These are phyloP conservation scores for Cryptoprocta ferox DNA, from an alignment of 2,797 vertebrate species.

Conservation along the genomic window DNA sequence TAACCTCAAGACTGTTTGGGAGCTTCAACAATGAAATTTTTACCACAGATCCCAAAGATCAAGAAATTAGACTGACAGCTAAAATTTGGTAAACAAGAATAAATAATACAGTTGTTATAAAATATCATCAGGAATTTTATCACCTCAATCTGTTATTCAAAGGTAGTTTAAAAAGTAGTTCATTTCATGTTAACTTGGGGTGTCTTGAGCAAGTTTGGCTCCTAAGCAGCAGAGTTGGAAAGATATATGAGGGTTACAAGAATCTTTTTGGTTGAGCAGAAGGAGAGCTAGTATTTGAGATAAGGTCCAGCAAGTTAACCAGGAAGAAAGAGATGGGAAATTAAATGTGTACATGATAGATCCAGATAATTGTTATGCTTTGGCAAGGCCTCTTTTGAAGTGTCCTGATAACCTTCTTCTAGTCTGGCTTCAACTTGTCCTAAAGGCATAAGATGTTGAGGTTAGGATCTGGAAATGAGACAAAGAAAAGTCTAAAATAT, in stretches of 20 bases:
- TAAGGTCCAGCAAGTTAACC: neutral
- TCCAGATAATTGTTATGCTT: neutral
- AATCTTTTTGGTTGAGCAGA: neutral
- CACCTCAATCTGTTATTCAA: neutral
- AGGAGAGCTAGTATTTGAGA: neutral
- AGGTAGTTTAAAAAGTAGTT: neutral
- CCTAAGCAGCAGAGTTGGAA: neutral
- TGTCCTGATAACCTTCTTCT: neutral
- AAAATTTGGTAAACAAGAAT: neutral
- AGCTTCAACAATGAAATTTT: neutral
- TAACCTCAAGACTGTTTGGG: neutral
- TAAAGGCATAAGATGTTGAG: neutral
- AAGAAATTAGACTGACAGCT: neutral
- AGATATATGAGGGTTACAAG: neutral
- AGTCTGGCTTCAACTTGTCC: neutral
- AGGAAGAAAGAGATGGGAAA: neutral
- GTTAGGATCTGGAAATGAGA: neutral
- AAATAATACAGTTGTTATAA: neutral
- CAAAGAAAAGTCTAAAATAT: neutral
- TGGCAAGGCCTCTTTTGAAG: neutral
- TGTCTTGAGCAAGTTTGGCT: neutral
- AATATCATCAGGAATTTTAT: neutral
- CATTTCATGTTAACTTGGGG: neutral
- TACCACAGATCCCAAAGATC: neutral
- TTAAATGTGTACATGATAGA: neutral